Percentiles rank a stretch among this genome's conserved stretches.
Evolutionary conservation across 2,888 invertebrate species (phyloP).

Genomic region (Ornithoptera alexandrae): DNA sequence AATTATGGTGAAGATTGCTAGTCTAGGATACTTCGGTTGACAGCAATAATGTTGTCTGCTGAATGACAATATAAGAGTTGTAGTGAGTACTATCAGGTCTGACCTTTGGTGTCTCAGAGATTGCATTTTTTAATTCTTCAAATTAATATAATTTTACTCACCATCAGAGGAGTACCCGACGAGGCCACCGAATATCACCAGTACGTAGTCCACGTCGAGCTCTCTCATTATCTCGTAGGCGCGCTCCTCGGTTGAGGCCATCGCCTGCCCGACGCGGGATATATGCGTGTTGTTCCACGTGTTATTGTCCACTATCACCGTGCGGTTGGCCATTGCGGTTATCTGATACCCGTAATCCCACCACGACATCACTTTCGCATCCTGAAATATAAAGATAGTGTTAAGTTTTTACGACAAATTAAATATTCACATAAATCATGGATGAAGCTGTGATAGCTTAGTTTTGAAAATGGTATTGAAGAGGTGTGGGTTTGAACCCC

Average conservation of each 20-base stretch:
- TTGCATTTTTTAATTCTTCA: no score
- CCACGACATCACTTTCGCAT: slow-evolving; percentile 99
- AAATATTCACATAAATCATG: no score
- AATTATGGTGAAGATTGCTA: no score
- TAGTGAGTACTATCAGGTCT: no score
- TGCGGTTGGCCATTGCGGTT: slow-evolving; percentile 99
- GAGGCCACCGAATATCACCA: slow-evolving; percentile 99
- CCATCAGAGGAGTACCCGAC: slow-evolving; percentile 99
- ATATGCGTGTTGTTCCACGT: slow-evolving; percentile 99
- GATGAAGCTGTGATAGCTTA: no score
- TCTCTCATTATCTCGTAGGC: slow-evolving; percentile 99
- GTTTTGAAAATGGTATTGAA: no score
- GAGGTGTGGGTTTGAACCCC: no score
- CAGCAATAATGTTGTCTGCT: no score
- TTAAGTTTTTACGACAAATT: no score
- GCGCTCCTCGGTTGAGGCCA: slow-evolving; percentile 97
- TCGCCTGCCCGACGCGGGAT: slow-evolving; percentile 97
- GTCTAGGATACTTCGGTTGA: no score
- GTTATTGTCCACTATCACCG: slow-evolving; percentile 98
- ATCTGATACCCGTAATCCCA: slow-evolving; percentile 99
- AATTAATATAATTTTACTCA: slow-evolving; percentile 54
- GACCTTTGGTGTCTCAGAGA: no score
- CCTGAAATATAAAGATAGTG: slow-evolving; percentile 81
- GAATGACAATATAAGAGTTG: no score
- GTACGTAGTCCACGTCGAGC: slow-evolving; percentile 97